phyloP scores from a whole-genome alignment of 1,140 invertebrate species.

The Magallana angulata region DNA sequence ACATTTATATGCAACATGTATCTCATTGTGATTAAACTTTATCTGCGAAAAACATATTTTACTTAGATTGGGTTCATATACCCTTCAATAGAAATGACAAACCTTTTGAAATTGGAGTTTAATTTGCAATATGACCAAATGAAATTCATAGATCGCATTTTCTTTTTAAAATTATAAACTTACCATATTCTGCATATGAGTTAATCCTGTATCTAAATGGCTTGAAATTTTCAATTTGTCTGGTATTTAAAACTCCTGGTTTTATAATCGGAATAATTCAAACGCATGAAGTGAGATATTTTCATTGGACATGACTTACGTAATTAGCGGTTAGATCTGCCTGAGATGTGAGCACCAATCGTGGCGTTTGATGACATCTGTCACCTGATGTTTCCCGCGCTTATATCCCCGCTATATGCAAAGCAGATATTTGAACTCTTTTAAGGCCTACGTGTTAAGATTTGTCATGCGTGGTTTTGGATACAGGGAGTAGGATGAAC shows the following conservation, averaged over 20 bases:
- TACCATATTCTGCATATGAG: background rate
- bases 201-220: background rate
- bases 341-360: conserved; percentile 21
- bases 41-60: too few species aligned
- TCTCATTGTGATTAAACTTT: too few species aligned
- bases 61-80: too few species aligned
- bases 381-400: conserved; percentile 13
- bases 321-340: conserved; percentile 20
- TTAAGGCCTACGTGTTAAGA: conserved; percentile 20
- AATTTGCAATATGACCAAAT: too few species aligned
- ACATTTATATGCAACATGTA: too few species aligned
- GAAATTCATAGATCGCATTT: background rate
- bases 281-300: background rate
- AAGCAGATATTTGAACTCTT: conserved; percentile 17
- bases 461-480: background rate
- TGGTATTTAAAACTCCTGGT: background rate
- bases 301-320: conserved; percentile 32
- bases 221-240: background rate
- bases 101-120: too few species aligned
- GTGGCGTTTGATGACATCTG: background rate
- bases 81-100: too few species aligned
- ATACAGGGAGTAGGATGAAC: background rate
- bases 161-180: background rate
- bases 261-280: conserved; percentile 14
- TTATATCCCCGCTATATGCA: background rate